Evolutionary conservation across 2,888 invertebrate genomes (phyloP).

Genomic region (Melieria crassipennis): DNA sequence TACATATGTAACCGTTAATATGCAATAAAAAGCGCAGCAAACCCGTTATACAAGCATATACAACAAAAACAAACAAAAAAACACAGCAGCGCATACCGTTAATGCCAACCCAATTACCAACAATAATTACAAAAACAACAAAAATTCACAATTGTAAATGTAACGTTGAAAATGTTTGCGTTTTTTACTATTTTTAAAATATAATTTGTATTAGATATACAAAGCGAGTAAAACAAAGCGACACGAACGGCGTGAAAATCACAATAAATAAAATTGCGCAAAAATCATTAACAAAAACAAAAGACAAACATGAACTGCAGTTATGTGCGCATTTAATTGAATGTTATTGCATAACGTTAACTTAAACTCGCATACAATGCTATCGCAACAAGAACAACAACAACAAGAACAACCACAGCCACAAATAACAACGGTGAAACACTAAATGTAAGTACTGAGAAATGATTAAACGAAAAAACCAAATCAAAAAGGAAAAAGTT

Average conservation of each 20-base stretch:
- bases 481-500: constrained; percentile 41
- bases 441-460: constrained; percentile 26
- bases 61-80: too few species aligned
- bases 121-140: background rate
- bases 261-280: constrained; percentile 23
- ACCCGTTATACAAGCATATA: too few species aligned
- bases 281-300: constrained; percentile 20
- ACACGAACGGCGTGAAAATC: constrained; percentile 16
- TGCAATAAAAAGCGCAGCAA: too few species aligned
- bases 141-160: constrained; percentile 5
- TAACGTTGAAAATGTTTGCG: background rate
- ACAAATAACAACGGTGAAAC: constrained; percentile 24
- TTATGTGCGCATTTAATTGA: constrained; percentile 9
- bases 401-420: constrained; percentile 13
- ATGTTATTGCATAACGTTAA: constrained; percentile 17
- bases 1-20: too few species aligned
- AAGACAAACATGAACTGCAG: constrained; percentile 3
- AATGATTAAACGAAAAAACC: constrained; percentile 25
- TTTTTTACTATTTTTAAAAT: constrained; percentile 28
- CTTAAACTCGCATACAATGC: background rate
- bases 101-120: background rate
- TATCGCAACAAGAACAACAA: constrained; percentile 1
- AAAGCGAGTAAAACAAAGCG: background rate
- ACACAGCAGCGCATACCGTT: too few species aligned
- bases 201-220: constrained; percentile 26